Evolutionary conservation across 2,797 vertebrate genomes (phyloP).

Genomic region (Helicolenus hilgendorfi): DNA sequence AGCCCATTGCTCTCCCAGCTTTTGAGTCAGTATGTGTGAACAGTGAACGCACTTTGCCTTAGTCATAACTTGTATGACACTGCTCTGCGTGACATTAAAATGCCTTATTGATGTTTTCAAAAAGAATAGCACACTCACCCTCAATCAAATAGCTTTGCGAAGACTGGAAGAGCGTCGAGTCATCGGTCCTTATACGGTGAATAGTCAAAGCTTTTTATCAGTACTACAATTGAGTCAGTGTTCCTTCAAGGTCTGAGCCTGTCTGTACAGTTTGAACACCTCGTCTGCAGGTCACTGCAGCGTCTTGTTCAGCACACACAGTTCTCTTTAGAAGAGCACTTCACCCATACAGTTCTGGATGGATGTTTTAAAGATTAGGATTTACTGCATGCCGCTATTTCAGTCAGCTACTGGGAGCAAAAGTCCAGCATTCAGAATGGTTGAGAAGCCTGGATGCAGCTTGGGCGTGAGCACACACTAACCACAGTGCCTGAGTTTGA

Average conservation of each 20-base stretch:
- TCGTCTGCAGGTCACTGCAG: neutral
- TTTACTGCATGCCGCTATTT: neutral
- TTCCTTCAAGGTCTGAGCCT: neutral
- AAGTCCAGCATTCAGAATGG: neutral
- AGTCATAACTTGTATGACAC: neutral
- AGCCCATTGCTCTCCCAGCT: neutral
- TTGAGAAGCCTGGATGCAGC: neutral
- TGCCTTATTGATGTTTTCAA: neutral
- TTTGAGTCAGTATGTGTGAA: neutral
- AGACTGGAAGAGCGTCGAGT: neutral
- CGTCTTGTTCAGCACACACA: neutral
- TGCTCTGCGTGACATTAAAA: neutral
- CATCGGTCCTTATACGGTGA: neutral
- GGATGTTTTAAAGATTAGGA: neutral
- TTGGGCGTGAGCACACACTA: neutral
- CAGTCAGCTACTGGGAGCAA: neutral
- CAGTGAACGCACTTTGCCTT: neutral
- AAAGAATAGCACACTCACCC: neutral
- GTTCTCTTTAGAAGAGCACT: neutral
- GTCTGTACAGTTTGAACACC: neutral
- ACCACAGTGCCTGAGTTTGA: neutral
- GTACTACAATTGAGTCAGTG: neutral
- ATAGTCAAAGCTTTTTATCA: slow-evolving; percentile 17
- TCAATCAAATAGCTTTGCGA: neutral
- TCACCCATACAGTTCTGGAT: neutral